phyloP scores from a whole-genome alignment of 1,140 invertebrate genomes.

The Drosophila nannoptera region DNA sequence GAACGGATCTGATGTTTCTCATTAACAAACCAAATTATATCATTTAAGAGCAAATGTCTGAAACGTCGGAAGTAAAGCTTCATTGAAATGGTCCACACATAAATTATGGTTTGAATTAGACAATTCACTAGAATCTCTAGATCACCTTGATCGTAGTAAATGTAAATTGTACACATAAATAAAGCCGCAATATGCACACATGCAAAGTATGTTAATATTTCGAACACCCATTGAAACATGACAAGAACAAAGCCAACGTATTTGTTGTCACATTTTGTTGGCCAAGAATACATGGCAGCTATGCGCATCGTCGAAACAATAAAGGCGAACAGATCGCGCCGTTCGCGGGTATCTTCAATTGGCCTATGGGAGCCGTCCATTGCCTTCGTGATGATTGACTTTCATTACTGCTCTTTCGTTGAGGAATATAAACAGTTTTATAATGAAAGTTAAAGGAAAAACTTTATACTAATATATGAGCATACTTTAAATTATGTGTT shows the following conservation, averaged over 20 bases:
- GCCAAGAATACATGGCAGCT: constrained; percentile 63
- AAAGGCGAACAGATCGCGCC: constrained; percentile 64
- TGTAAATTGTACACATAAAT: constrained; percentile 62
- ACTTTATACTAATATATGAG: not conserved
- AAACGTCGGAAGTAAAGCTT: constrained; percentile 70
- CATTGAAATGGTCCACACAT: constrained; percentile 68
- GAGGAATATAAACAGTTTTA: too few relatives aligned
- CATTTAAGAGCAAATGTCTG: constrained; percentile 31
- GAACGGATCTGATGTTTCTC: constrained; percentile 49
- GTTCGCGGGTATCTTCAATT: constrained; percentile 9
- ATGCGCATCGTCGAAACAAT: constrained; percentile 57
- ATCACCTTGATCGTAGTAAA: constrained; percentile 60
- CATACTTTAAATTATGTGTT: constrained; percentile 12
- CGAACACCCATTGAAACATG: constrained; percentile 43
- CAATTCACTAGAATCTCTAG: constrained; percentile 70
- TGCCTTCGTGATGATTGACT: not conserved
- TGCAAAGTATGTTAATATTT: constrained; percentile 64
- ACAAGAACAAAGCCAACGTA: constrained; percentile 18
- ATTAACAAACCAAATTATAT: constrained; percentile 57
- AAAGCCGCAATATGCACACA: constrained; percentile 56
- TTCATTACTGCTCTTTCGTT: not conserved
- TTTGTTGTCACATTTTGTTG: not conserved
- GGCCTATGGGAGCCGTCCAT: constrained; percentile 5
- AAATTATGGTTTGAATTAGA: constrained; percentile 71
- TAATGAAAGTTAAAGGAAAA: too few relatives aligned